These are phyloP conservation scores for Luffia ferchaultella DNA, from an alignment of 2,888 invertebrate genomes.

Conservation along the genomic window DNA sequence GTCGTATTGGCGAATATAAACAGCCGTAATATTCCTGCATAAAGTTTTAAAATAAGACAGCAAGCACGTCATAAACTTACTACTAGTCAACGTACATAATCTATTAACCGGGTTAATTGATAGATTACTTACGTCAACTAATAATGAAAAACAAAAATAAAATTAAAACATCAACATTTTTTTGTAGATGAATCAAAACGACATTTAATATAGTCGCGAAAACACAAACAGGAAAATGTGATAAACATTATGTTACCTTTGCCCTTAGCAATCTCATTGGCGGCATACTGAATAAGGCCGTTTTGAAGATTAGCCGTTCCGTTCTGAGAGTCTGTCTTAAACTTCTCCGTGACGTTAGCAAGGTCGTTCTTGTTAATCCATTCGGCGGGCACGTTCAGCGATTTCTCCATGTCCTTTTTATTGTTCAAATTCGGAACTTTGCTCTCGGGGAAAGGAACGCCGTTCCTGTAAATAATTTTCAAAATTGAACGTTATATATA, in stretches of 20 bases:
- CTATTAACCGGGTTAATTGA: no score
- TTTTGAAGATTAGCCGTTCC: slow-evolving; percentile 48
- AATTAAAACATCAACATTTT: no score
- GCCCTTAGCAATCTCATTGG: slow-evolving; percentile 72
- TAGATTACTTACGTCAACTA: no score
- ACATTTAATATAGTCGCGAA: background rate
- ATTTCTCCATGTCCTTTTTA: slow-evolving; percentile 47
- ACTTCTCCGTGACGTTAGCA: slow-evolving; percentile 42
- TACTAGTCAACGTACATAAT: no score
- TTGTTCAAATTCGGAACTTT: slow-evolving; percentile 64
- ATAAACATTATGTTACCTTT: slow-evolving; percentile 31
- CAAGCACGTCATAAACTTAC: no score
- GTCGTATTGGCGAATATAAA: no score
- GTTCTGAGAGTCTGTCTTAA: slow-evolving; percentile 22
- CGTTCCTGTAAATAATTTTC: slow-evolving; percentile 58
- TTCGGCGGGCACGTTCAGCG: slow-evolving; percentile 26
- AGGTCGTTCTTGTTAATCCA: slow-evolving; percentile 61
- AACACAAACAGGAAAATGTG: slow-evolving; percentile 1
- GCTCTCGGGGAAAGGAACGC: slow-evolving; percentile 72
- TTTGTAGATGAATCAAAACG: no score
- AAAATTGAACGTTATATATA: no score
- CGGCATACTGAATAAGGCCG: slow-evolving; percentile 62
- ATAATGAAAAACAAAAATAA: no score
- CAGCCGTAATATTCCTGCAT: no score
- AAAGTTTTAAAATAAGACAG: no score